Evolutionary conservation across 2,113 vertebrate species (phyloP).

Genomic region (Pluvialis apricaria): DNA sequence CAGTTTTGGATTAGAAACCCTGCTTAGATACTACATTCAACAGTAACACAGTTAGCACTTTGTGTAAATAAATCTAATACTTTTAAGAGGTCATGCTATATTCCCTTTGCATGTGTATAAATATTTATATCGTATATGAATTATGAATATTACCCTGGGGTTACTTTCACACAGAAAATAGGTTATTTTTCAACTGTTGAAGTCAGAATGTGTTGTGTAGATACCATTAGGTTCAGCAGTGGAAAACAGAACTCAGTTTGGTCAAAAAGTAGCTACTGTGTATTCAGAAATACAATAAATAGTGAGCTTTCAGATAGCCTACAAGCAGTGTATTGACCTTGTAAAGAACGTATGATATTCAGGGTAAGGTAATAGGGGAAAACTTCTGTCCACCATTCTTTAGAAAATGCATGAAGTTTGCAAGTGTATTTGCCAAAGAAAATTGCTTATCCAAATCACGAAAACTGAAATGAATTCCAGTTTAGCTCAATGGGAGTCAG

Average conservation of each 20-base stretch:
- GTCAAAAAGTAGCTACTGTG: neutral
- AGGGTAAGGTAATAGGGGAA: neutral
- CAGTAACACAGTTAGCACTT: neutral
- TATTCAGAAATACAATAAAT: neutral
- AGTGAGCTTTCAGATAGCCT: neutral
- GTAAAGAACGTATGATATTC: neutral
- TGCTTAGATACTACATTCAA: neutral
- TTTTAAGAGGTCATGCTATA: neutral
- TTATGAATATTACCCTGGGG: constrained; percentile 28
- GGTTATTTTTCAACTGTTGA: constrained; percentile 31
- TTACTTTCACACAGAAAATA: constrained; percentile 48
- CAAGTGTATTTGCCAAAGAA: neutral
- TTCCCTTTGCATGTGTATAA: constrained; percentile 5
- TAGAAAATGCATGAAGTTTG: neutral
- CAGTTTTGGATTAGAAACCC: neutral
- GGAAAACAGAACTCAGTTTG: neutral
- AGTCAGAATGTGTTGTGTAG: neutral
- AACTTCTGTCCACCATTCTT: neutral
- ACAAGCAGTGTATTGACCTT: neutral
- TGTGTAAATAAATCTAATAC: constrained; percentile 5
- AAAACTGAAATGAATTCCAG: neutral
- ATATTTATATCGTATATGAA: constrained; percentile 48
- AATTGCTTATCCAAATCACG: neutral
- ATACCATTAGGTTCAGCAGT: neutral
- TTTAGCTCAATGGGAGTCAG: neutral